A percentile compares a stretch with the other conserved stretches of the same genome.
Conservation (phyloP, 2,888 invertebrate species). For the Megastigmus dorsalis region DNA sequence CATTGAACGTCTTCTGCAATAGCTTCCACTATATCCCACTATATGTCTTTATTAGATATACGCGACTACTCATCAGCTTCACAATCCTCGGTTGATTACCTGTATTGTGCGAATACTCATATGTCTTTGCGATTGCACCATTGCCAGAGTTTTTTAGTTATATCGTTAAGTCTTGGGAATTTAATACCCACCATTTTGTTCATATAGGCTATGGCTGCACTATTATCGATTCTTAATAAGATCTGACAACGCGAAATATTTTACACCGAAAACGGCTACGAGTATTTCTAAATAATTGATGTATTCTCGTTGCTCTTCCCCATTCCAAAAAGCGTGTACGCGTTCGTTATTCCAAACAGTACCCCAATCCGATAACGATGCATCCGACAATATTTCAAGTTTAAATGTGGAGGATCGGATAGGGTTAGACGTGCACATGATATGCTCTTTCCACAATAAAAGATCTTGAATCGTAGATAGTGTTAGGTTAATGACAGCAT, state of each 20-base stretch:
- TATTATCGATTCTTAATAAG: not conserved
- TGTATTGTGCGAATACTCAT: not conserved
- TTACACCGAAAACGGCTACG: not conserved
- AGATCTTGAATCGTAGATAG: too few relatives aligned
- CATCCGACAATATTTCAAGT: not conserved
- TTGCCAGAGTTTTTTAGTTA: not conserved
- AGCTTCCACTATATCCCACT: slow-evolving; percentile 3
- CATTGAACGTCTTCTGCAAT: too few relatives aligned
- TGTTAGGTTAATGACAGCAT: too few relatives aligned
- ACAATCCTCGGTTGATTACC: not conserved
- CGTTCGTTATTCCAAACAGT: not conserved
- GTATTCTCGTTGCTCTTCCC: not conserved
- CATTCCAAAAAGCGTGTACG: slow-evolving; percentile 32
- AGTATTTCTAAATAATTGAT: not conserved
- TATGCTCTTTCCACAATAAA: too few relatives aligned
- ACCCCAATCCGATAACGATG: not conserved
- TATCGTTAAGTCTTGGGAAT: not conserved
- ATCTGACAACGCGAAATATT: not conserved
- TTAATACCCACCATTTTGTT: not conserved
- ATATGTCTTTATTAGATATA: slow-evolving; percentile 12
- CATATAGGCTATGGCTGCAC: not conserved
- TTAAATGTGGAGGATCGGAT: too few relatives aligned
- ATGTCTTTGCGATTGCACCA: not conserved
- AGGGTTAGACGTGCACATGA: too few relatives aligned
- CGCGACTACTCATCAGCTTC: slow-evolving; percentile 1